Evolutionary conservation across 1,140 invertebrate species (phyloP), one percentile per base, ranked within the genome.

Genomic region (Cyphomyrmex costatus): DNA sequence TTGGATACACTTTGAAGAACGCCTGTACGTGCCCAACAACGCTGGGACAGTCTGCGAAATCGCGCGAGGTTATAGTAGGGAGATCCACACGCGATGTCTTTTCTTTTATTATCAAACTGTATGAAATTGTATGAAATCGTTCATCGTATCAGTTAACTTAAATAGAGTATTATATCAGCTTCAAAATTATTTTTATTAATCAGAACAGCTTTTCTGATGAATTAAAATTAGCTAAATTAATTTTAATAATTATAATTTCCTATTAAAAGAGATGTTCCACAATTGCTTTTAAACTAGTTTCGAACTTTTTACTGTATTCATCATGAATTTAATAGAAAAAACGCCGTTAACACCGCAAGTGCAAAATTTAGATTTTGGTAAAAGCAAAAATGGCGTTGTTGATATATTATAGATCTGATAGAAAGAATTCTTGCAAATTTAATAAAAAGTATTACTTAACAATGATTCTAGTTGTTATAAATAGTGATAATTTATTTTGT

Each of bases 1-100:
- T 80, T 80, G 78, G 78, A 70, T 80, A 70, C 16, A 51, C 30
- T 21, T 42, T 56, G 63, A n/a, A 58, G 33, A 80, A 65, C 19
- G 42, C 19, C 1, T 1, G 21, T 21, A 49, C 21, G 19, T 42
- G 36, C 12, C 46, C 21, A 19, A 77, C 19, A 19, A 42, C 16
- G 16, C 12, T 27, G 21, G 7, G 19, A n/a, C 10, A n/a, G 49
- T 19, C 27, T 46, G 5, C 3, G 30, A 78, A 78, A 65, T 65
- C 19, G 58, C 16, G 74, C 12, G 19, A 21, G 16, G 8, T 42
- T 60, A 8, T 36, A 21, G 3, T 21, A 42, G n/a, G n/a, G n/a
- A 24, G 7, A 36, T 74, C 3, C 60, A 24, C 8, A 12, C 24
- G 10, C 27, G 4, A 12, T 14, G 1, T 8, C 2, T 27, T 33